Base-by-base conservation (phyloP, 30 jellyfish, hydroid and myxozoan species). In the Aurelia coerulea region DNA sequence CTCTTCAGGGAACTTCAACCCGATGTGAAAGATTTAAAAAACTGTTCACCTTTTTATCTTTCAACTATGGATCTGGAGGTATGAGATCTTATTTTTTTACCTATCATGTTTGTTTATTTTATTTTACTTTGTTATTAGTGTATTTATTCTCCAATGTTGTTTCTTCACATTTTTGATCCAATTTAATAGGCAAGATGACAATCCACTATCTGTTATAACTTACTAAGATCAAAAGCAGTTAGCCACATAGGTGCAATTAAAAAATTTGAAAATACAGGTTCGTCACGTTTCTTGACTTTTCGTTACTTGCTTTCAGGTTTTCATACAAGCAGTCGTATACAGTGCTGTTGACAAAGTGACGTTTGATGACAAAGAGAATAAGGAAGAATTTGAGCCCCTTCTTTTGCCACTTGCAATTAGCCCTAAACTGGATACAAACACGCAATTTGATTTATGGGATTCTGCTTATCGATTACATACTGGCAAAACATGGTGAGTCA, bases 61-160 rank as follows among this genome's bases (percentile, higher is more conserved):
- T 92, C 97, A 50, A 62, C 89, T 0, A 50, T 91, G 67, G 98
- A 92, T 72, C 81, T 92, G 33, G 97, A 92, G 92, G 98, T 92
- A 72, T 37, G 63, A 46, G 56, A 2, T 46, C 14, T 46, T 46
- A 46, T 4, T 7, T 6, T 4, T 46, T 46, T 46, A 5, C 5
- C 14, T 46, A 0, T 3, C 6, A 39, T 3, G 6, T 9, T 39
- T 39, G 6, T 0, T 39, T 9, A 39, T 39, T 39, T 39, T 39
- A 39, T 39, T 39, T 39, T 9, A 39, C 8, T 39, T 39, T 39
- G 3, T 4, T 46, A 46, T 46, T 4, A 0, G 14, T 46, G 2
- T 4, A 46, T 46, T 4, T 9, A 46, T 46, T 46, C 14, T 6
- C 56, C 56, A 3, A 46, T 46, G 2, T 46, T 46, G 6, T 46